A percentile compares a stretch with the other conserved stretches of the same genome.
phyloP scores from a whole-genome alignment of 2,113 vertebrate genomes.

The Semicossyphus pulcher region DNA sequence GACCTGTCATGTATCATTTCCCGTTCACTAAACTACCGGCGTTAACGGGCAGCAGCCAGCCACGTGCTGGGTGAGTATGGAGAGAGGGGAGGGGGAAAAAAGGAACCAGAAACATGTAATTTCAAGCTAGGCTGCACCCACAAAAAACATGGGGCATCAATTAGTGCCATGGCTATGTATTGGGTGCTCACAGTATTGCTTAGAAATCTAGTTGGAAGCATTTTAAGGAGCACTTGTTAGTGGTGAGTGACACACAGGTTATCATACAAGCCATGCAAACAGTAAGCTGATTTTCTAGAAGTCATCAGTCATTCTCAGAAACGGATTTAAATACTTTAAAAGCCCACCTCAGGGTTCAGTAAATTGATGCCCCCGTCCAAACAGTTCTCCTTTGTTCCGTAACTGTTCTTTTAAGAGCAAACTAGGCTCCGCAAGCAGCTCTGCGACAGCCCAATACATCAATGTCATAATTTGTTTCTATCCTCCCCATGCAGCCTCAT shows the following conservation, averaged over 20 bases:
- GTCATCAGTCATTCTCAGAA: constrained; percentile 9
- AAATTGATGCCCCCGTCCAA: constrained; percentile 32
- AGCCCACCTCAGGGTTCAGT: constrained; percentile 24
- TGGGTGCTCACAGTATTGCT: constrained; percentile 9
- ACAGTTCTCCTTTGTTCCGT: constrained; percentile 45
- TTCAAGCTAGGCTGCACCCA: constrained; percentile 70
- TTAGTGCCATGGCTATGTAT: constrained; percentile 50
- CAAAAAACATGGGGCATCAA: constrained; percentile 53
- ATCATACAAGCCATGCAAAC: constrained; percentile 27
- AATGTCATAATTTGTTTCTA: constrained; percentile 75
- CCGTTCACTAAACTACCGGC: constrained; percentile 60
- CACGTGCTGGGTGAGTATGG: constrained; percentile 47
- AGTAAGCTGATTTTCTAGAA: not conserved
- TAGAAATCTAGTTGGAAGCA: constrained; percentile 23
- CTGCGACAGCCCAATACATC: constrained; percentile 64
- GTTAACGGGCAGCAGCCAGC: constrained; percentile 45
- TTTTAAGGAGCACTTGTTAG: no score
- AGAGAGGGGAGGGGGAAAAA: not conserved
- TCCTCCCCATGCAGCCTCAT: constrained; percentile 71
- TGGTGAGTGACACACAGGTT: constrained; percentile 42
- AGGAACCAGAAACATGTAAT: constrained; percentile 63
- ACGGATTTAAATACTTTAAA: not conserved
- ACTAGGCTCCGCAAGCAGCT: constrained; percentile 28
- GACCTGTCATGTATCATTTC: constrained; percentile 68
- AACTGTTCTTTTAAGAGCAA: constrained; percentile 38